phyloP scores from a whole-genome alignment of 2,797 vertebrate genomes.

The Pseudocheirus occidentalis region DNA sequence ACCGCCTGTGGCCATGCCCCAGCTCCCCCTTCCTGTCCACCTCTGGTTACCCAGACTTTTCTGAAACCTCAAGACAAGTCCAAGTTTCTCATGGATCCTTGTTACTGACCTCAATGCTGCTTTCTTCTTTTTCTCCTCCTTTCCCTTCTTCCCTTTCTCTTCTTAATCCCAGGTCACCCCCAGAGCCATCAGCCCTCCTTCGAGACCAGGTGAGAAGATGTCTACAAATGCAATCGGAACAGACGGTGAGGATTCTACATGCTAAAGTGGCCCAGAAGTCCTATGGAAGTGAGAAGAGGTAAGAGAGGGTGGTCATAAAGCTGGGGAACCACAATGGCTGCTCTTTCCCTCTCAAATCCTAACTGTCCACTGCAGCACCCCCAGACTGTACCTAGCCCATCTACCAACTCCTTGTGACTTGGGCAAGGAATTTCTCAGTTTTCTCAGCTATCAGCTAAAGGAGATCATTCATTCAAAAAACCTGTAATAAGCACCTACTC shows the following conservation, averaged over 20 bases:
- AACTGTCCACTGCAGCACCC: not conserved
- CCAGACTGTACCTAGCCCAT: not conserved
- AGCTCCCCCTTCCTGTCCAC: not conserved
- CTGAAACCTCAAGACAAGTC: not conserved
- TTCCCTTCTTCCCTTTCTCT: not conserved
- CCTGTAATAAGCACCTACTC: not conserved
- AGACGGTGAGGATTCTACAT: slow-evolving; percentile 92
- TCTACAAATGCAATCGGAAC: slow-evolving; percentile 88
- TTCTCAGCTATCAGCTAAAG: not conserved
- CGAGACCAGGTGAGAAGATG: slow-evolving; percentile 84
- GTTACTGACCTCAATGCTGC: not conserved
- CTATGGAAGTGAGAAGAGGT: slow-evolving; percentile 97
- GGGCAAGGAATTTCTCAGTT: not conserved
- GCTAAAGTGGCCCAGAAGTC: slow-evolving; percentile 98
- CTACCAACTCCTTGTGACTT: not conserved
- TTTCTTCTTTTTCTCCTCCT: not conserved
- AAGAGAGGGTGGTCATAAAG: not conserved
- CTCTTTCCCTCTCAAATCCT: not conserved
- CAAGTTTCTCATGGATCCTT: not conserved
- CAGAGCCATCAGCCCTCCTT: slow-evolving; percentile 72
- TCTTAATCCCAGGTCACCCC: slow-evolving; percentile 70
- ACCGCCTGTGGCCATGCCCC: not conserved
- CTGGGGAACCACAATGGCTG: not conserved
- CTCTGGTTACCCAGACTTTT: not conserved
- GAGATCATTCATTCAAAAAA: not conserved